Evolutionary conservation across 1,140 invertebrate species (phyloP), one percentile per base, ranked within the genome.

Genomic region (Tyrophagus putrescentiae): DNA sequence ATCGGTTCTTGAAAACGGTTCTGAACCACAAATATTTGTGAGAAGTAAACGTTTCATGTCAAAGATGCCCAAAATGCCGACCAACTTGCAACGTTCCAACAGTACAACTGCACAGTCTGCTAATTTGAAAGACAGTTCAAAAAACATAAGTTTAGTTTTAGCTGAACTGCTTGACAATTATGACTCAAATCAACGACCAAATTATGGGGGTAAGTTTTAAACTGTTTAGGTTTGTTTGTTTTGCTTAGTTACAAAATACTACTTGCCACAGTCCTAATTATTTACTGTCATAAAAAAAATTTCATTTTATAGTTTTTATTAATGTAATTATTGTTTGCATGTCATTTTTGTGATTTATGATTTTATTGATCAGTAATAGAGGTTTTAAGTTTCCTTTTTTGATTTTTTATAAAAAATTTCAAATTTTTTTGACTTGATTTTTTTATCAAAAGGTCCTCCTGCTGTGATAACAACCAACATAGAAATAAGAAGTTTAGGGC

Each of bases 381-480:
- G n/a, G 11, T 57, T 50, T 41, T 48, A 11, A 45, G 9, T 56
- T 41, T 45, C 13, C 7, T 45, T 56, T 39, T 42, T 45, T 45
- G 9, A 9, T 9, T 18, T 36, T 36, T 11, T 39, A 11, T 9
- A 36, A 13, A 28, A 9, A 45, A 45, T 9, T 13, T 7, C 25
- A 56, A 56, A 9, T 56, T 39, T 45, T 56, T 28, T 9, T 45
- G 52, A 56, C 7, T 45, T 56, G 29, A 45, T 45, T 56, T 9
- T 11, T 7, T 23, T 11, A 11, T 56, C 29, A 36, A 56, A 45
- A 91, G 88, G 84, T 39, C 77, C 79, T 58, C 87, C 90, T 0
- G 87, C 88, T 0, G 76, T 87, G n/a, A 84, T 95, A 4, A 80
- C 86, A 67, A 90, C 87, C 1, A 91, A 93, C 71, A 90, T 95